phyloP scores from a whole-genome alignment of 2,797 vertebrate species.

The Enteromius mattozi region DNA sequence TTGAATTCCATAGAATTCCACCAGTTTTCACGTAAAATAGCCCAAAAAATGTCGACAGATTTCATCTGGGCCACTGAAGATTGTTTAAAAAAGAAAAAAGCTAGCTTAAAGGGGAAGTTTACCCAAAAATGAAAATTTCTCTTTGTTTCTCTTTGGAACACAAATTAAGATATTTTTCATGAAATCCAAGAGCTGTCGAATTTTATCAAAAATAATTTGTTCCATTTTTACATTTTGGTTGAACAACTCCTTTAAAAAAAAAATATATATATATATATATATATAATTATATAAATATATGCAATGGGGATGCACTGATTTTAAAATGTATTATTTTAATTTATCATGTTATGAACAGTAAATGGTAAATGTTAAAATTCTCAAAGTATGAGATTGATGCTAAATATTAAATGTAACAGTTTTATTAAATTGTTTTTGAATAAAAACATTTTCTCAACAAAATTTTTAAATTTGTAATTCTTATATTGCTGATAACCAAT shows the following conservation, averaged over 20 bases:
- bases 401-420: background rate
- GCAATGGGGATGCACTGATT: background rate
- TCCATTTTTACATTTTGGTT: too few species aligned
- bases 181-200: background rate
- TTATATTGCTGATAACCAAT: background rate
- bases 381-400: background rate
- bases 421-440: background rate
- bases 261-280: too few species aligned
- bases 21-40: background rate
- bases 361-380: background rate
- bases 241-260: too few species aligned
- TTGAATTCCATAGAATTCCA: background rate
- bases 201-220: background rate
- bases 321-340: too few species aligned
- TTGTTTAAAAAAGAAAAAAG: background rate
- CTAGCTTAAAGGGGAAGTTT: background rate
- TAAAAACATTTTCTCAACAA: background rate
- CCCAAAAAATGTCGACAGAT: background rate
- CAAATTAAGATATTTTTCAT: background rate
- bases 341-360: background rate
- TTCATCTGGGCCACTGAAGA: conserved; percentile 14
- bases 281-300: too few species aligned
- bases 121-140: background rate
- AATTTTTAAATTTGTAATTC: background rate
- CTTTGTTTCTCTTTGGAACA: background rate